Evolutionary conservation across 2,797 vertebrate genomes (phyloP), one percentile per base, ranked within the genome.

Genomic region (Limosa lapponica): DNA sequence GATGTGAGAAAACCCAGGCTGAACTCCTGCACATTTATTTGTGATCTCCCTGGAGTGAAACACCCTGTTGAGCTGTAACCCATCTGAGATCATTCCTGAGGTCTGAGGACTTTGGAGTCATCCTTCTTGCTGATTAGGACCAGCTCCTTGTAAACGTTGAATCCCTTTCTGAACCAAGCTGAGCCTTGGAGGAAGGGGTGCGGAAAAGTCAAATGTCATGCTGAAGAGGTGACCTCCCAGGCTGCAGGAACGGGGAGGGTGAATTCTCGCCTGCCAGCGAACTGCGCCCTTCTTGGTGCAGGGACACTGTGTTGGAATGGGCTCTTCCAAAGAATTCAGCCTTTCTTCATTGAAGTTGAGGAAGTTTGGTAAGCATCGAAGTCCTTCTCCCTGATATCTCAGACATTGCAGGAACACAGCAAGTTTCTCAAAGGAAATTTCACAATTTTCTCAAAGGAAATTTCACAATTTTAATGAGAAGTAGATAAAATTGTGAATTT

Each of bases 31-130:
- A 5, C 0, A 0, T 69, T 62, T 15, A 17, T 48, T 32, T 89
- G 58, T 55, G 30, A 80, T 58, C 36, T 61, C 37, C 55, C 8
- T 36, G 54, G 30, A 62, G 18, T 36, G 59, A 74, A 88, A 49
- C 7, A 34, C 2, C 1, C 1, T 2, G 0, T 0, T 75, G 78
- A 82, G n/a, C 6, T 39, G 13, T 34, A 73, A 81, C 46, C 57
- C 18, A 61, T 1, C 36, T 54, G 87, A 69, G 28, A 65, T 49
- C 37, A 49, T 12, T 44, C 83, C 51, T 51, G 37, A 78, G 78
- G 57, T 37, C 39, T 84, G 62, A 71, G 18, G 36, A 44, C 25
- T 77, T 70, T 27, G 11, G 30, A 74, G 28, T 55, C 28, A 74
- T 48, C 17, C 10, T 74, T 46, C 64, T 70, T 34, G 5, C 46